Evolutionary conservation across 2,797 vertebrate genomes (phyloP), one percentile per base, ranked within the genome.

Genomic region (Gallinago solitaria): DNA sequence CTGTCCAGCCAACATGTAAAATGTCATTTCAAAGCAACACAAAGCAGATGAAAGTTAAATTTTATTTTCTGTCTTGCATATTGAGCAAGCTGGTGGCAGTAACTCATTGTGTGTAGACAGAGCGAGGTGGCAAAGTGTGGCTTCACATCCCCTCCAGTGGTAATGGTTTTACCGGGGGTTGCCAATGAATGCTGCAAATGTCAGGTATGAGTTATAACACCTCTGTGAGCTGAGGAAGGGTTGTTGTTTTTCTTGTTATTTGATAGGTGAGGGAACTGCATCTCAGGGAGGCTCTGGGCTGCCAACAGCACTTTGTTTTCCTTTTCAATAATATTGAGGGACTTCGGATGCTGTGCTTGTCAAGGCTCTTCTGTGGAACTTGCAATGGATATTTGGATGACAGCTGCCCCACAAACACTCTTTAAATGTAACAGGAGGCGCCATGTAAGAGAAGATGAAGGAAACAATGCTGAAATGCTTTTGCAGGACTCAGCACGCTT

Each of bases 321-420:
- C 24, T 17, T 59, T 37, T 50, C 23, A 9, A 0, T 21, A 16
- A 41, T 27, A 6, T 1, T 5, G 19, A 81, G 50, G 25, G 32
- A 35, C 2, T 0, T 1, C 0, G 5, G 24, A 7, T 30, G 30
- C 5, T 64, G 60, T 13, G 35, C 35, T 75, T 25, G 11, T 27
- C 41, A 6, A 19, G 61, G 54, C 12, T 45, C 30, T 54, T 51
- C 65, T 9, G 1, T 2, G 23, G 39, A 39, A 25, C 33, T 78
- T 20, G 12, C 5, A 9, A 6, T 12, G 39, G 50, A 12, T 37
- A 4, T 23, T 21, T 61, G 67, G 54, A 7, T 57, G 32, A 10
- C 14, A 48, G 41, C 47, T 28, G 1, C 5, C 8, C 63, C 89
- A 81, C 20, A 51, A 67, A 24, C 3, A 3, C 60, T 30, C 48